Evolutionary conservation across 2,888 invertebrate genomes (phyloP), one percentile per base, ranked within the genome.

Genomic region (Eupithecia abbreviata): DNA sequence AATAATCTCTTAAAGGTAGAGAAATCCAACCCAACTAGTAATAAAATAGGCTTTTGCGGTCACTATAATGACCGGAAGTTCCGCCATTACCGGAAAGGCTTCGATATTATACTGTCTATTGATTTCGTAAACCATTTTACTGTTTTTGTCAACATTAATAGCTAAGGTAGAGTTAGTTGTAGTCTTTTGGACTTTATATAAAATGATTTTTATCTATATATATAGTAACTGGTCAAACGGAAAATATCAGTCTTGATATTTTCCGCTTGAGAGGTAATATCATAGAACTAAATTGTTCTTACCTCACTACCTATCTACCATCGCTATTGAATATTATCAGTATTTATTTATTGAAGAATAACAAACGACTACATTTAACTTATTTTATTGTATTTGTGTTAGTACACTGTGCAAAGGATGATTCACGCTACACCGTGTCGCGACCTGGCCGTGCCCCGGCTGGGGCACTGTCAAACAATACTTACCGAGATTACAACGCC

Each of bases 41-140:
- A 78, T 75, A 75, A 77, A 74, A 69, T 45, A 43, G 68, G 66
- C 65, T 72, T 74, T 81, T 89, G 89, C 82, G 89, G 90, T 89
- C 65, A 18, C 55, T 80, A 79, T 88, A 90, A 90, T 88, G 84
- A 85, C 81, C 75, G 79, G 77, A 84, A 84, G 82, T 87, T 85
- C 79, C 83, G 82, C 83, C 77, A 75, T 71, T 78, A 81, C 81
- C 80, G 82, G 82, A 82, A 78, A 76, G 74, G 70, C 69, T 70
- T 51, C 45, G 58, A 82, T 82, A 89, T 88, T 90, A 86, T 83
- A 79, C 83, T 81, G 79, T 85, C 87, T 84, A 88, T 87, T 86
- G 89, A 88, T 87, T 88, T 84, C 82, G 82, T 82, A 81, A 86
- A 85, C 81, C 85, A 80, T 82, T 84, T 72, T 41, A 68, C 70